Base-by-base conservation (phyloP, 2,113 vertebrate species). In the Carassius gibelio region DNA sequence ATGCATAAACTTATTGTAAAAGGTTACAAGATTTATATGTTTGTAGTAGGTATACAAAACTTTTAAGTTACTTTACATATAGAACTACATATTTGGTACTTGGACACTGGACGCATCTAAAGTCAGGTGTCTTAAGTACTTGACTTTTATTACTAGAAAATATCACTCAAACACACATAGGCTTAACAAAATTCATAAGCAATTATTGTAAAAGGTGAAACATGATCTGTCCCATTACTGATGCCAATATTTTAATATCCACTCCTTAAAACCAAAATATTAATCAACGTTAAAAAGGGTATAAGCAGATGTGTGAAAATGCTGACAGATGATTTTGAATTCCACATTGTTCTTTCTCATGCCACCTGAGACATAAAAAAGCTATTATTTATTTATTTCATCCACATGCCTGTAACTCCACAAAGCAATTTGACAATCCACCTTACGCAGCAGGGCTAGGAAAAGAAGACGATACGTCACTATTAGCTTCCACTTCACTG, bases 401-500 rank as follows among this genome's bases (percentile, higher is more conserved):
- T 8, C 61, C 8, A 3, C 78, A 68, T 30, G n/a, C 45, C 23
- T 61, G 72, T 14, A 61, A 42, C n/a, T 26, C 11, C 71, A 30
- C 23, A 76, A 62, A 75, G 52, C 71, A 85, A 82, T 52, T 23
- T 76, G 17, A 52, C 26, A 48, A 76, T n/a, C 9, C 83, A 85
- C 61, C 36, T 82, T 23, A 77, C 9, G n/a, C 38, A 34, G 76
- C 79, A 42, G 34, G 26, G 26, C 21, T 26, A 21, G 36, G 21
- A 30, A 59, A 19, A 69, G 15, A 42, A 69, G 48, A 23, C 42
- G 8, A 85, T 42, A 62, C 59, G 13, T 81, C 69, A 68, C 34
- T 81, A 80, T 87, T 87, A 87, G 26, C 72, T 26, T 36, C 26
- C 14, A 45, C 19, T 84, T 84, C 15, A 48, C 34, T 48, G 23